Base-by-base conservation (phyloP, 2,888 invertebrate genomes). In the Nycteola revayana region DNA sequence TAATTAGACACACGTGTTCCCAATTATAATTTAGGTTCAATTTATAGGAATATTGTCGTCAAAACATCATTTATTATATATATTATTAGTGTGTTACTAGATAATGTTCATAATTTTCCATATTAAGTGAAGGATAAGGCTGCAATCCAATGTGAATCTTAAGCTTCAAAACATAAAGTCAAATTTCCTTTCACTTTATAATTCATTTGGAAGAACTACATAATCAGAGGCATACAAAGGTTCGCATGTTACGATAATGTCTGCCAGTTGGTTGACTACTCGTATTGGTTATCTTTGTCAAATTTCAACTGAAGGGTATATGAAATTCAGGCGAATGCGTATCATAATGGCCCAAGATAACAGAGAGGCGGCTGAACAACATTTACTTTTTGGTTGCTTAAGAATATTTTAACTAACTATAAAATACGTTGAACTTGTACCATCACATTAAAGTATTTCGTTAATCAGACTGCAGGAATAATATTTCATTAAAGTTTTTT, bases 331-430 rank as follows among this genome's bases (percentile, higher is more conserved):
- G 25, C 35, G 34, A 26, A 20, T 31, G 25, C 42, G 42, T 51
- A 55, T 51, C 36, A 39, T 55, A 52, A 48, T 48, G 14, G 24
- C 27, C 26, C 32, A 14, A 47, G 56, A 52, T 56, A 52, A 51
- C 33, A 18, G 28, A 25, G 31, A 28, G 25, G 37, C 26, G 33
- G 21, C 26, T 30, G 10, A 14, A 14, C 25, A 18, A 32, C 10
- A 32, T 32, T 50, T 46, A 39, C 42, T 42, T 32, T 38, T 32
- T 43, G 17, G 25, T 23, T 26, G 22, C 9, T 25, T 22, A 29
- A 25, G 22, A 14, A 5, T 3, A 14, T 14, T 5, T 14, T 14
- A 14, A n/a, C n/a, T n/a, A n/a, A n/a, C n/a, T n/a, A n/a, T n/a
- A n/a, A n/a, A n/a, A n/a, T n/a, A n/a, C n/a, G n/a, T n/a, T n/a